Evolutionary conservation across 2,888 invertebrate species (phyloP).

Genomic region (Dasypolia templi): DNA sequence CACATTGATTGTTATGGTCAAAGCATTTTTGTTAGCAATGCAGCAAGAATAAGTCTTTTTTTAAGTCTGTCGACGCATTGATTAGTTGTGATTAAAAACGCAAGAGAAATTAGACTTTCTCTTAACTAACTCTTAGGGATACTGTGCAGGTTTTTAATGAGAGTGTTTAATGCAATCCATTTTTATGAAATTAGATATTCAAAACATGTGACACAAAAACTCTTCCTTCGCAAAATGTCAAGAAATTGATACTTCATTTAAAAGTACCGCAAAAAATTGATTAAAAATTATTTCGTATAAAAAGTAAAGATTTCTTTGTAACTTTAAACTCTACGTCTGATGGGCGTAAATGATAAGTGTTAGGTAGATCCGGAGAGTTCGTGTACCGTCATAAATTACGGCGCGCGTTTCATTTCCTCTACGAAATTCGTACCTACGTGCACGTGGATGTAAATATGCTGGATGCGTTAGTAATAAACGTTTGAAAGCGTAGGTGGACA

Average conservation of each 20-base stretch:
- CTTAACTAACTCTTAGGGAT: background rate
- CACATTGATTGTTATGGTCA: no score
- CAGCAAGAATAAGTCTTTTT: background rate
- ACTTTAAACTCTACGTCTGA: constrained; percentile 72
- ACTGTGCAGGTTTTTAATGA: background rate
- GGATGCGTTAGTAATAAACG: constrained; percentile 52
- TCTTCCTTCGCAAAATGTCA: background rate
- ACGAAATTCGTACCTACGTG: constrained; percentile 83
- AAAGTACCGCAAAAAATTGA: background rate
- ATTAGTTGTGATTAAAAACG: background rate
- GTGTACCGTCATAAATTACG: constrained; percentile 84
- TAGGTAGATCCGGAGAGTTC: constrained; percentile 80
- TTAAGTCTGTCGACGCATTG: background rate
- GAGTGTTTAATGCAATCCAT: background rate
- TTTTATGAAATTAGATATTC: background rate
- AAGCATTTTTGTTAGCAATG: background rate
- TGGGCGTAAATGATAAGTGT: constrained; percentile 88
- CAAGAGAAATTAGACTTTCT: background rate
- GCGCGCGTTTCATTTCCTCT: constrained; percentile 88
- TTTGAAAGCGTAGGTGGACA: background rate
- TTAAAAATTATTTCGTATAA: constrained; percentile 34
- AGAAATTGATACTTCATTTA: constrained; percentile 25
- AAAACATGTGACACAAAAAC: background rate
- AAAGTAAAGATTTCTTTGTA: constrained; percentile 61
- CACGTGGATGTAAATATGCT: constrained; percentile 62